phyloP scores from a whole-genome alignment of 35 echinoderm and acorn worm species.

The Ophioderma brevispina region DNA sequence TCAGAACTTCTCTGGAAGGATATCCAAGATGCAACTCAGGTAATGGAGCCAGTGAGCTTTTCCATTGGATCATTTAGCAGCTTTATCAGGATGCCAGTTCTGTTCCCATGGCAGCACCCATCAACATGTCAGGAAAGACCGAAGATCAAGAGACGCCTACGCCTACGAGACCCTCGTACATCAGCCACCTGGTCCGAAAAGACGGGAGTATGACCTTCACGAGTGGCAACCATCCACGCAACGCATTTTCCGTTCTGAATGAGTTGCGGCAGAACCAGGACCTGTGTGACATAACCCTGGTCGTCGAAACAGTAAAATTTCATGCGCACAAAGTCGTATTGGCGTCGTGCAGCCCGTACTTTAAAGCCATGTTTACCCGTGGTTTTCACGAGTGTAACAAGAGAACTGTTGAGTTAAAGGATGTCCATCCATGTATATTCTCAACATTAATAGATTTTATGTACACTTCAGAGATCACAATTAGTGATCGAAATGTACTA shows the following conservation, averaged over 20 bases:
- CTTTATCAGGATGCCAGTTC: slow-evolving; percentile 16
- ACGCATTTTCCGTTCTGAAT: slow-evolving; percentile 80
- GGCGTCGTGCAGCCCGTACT: slow-evolving; percentile 91
- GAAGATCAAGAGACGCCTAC: background rate
- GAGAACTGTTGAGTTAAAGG: slow-evolving; percentile 77
- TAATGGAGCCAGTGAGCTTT: background rate
- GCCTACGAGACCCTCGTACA: background rate
- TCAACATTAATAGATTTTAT: slow-evolving; percentile 89
- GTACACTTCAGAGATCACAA: slow-evolving; percentile 85
- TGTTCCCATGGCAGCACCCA: slow-evolving; percentile 8
- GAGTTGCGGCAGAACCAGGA: slow-evolving; percentile 75
- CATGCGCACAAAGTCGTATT: slow-evolving; percentile 84
- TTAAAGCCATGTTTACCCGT: slow-evolving; percentile 92
- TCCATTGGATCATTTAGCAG: background rate
- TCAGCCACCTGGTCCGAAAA: background rate
- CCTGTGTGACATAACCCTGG: slow-evolving; percentile 85
- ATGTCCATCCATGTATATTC: slow-evolving; percentile 90
- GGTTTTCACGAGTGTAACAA: slow-evolving; percentile 91
- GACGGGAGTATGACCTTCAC: slow-evolving; percentile 75
- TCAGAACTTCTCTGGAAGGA: background rate
- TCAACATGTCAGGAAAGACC: background rate
- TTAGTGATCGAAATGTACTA: slow-evolving; percentile 82
- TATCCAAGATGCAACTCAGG: background rate
- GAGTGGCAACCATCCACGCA: slow-evolving; percentile 58
- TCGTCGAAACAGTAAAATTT: slow-evolving; percentile 83